Percentiles rank a stretch among this genome's conserved stretches.
Evolutionary conservation across 2,888 invertebrate species (phyloP).

Genomic region (Thysanoteuthis rhombus): DNA sequence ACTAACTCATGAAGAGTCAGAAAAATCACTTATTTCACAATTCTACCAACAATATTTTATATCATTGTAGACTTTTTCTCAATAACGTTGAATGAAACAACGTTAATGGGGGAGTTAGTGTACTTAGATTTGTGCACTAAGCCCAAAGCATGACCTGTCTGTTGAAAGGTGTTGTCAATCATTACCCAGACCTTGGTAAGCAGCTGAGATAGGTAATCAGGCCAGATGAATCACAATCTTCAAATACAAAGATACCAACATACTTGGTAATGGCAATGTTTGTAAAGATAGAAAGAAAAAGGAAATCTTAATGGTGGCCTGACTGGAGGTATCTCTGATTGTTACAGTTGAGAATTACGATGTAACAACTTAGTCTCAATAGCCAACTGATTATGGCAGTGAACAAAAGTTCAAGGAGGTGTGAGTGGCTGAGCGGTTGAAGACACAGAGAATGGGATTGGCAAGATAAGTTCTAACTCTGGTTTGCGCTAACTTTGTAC

Average conservation of each 20-base stretch:
- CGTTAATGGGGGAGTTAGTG: too few relatives aligned
- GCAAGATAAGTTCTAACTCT: too few relatives aligned
- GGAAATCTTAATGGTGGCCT: background rate
- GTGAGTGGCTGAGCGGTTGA: too few relatives aligned
- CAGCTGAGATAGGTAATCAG: background rate
- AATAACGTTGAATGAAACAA: too few relatives aligned
- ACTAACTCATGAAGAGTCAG: too few relatives aligned
- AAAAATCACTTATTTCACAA: too few relatives aligned
- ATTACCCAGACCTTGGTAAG: background rate
- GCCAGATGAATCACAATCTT: background rate
- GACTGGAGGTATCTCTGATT: background rate
- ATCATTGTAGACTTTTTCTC: too few relatives aligned
- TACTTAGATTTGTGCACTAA: background rate
- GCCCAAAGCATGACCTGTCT: background rate
- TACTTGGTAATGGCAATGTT: background rate
- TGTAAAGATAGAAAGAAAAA: background rate
- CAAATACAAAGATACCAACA: background rate
- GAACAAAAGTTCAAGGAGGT: background rate
- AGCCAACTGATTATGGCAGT: background rate
- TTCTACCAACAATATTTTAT: too few relatives aligned
- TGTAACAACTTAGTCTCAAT: background rate
- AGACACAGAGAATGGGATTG: too few relatives aligned
- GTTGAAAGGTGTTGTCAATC: background rate
- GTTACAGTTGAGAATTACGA: background rate
- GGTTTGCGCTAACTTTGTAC: too few relatives aligned